These are phyloP conservation scores for Leucopsar rothschildi DNA, from an alignment of 2,113 vertebrate genomes.

Conservation along the genomic window DNA sequence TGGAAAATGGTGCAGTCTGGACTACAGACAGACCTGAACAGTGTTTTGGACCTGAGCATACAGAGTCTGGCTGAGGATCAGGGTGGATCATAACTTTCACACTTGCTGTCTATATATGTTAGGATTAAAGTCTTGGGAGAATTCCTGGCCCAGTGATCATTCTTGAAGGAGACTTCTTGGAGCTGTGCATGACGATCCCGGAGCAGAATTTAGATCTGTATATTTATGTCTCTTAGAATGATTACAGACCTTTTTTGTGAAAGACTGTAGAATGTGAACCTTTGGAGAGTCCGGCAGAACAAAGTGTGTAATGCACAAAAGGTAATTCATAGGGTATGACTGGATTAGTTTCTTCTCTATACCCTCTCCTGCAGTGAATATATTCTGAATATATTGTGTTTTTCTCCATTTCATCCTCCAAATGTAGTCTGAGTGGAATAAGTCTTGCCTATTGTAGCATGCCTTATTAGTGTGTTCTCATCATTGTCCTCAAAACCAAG, in stretches of 20 bases:
- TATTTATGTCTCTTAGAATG: background rate
- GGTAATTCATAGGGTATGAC: background rate
- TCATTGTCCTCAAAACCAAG: background rate
- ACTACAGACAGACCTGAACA: background rate
- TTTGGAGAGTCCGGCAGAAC: background rate
- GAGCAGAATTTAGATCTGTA: background rate
- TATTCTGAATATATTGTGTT: background rate
- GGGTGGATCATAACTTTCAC: background rate
- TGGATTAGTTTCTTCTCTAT: background rate
- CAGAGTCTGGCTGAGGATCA: background rate
- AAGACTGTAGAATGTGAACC: background rate
- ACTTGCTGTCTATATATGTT: background rate
- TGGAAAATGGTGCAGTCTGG: slow-evolving; percentile 3
- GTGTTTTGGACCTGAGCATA: background rate
- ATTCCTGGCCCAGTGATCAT: background rate
- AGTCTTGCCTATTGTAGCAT: background rate
- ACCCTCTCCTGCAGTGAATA: background rate
- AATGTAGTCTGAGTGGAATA: background rate
- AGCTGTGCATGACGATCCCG: background rate
- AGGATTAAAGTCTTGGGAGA: background rate
- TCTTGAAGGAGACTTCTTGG: background rate
- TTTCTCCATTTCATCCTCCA: background rate
- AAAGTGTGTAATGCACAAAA: background rate
- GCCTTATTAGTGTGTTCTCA: background rate
- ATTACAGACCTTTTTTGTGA: background rate